These are phyloP conservation scores for Tachystola acroxantha DNA, from an alignment of 2,888 invertebrate species.

Conservation along the genomic window DNA sequence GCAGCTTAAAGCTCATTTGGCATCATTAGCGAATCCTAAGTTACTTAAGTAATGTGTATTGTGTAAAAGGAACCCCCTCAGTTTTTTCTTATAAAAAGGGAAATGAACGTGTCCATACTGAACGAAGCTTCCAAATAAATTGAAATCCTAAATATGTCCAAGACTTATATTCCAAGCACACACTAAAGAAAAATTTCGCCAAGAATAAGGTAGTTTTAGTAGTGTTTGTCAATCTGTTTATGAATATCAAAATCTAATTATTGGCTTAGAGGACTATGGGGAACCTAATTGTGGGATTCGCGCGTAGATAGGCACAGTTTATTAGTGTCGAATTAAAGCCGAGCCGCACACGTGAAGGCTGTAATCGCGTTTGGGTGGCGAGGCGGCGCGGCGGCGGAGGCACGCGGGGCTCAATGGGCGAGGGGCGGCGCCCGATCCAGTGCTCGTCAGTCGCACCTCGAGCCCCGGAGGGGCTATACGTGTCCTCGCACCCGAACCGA, in stretches of 20 bases:
- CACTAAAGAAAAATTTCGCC: too few species aligned
- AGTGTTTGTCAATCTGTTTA: too few species aligned
- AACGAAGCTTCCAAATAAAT: too few species aligned
- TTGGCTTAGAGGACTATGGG: not conserved
- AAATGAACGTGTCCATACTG: too few species aligned
- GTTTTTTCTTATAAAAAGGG: too few species aligned
- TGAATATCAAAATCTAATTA: not conserved
- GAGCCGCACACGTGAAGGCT: conserved; percentile 61
- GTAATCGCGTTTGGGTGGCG: conserved; percentile 62
- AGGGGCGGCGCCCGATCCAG: conserved; percentile 71
- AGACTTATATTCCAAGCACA: too few species aligned
- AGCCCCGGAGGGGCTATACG: conserved; percentile 70
- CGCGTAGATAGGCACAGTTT: conserved; percentile 44
- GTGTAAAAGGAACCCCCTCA: too few species aligned
- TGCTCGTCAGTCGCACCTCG: conserved; percentile 64
- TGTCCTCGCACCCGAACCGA: conserved; percentile 61
- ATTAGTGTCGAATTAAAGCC: conserved; percentile 47
- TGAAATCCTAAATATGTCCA: too few species aligned
- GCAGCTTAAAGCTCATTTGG: too few species aligned
- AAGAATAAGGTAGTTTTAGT: too few species aligned
- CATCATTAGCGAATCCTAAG: too few species aligned
- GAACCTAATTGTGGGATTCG: conserved; percentile 8
- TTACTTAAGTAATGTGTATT: too few species aligned
- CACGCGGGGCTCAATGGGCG: conserved; percentile 56
- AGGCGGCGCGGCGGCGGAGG: conserved; percentile 32